A percentile compares a stretch with the other conserved stretches of the same genome.
Evolutionary conservation across 2,888 invertebrate species (phyloP).

Genomic region (Cryptus viduatorius): DNA sequence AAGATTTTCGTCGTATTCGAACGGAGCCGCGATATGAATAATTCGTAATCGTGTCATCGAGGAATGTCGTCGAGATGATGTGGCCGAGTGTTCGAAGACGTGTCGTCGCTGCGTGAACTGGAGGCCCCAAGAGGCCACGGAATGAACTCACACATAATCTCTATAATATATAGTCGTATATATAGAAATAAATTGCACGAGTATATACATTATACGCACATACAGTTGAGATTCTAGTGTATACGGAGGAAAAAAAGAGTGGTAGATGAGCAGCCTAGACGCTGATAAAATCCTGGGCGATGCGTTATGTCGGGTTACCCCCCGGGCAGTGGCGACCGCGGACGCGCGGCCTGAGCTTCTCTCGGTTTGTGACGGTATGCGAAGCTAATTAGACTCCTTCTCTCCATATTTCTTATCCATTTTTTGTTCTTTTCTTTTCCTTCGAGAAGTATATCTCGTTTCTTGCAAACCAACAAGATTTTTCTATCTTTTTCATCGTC

Average conservation of each 20-base stretch:
- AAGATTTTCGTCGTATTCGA: constrained; percentile 38
- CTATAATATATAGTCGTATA: constrained; percentile 43
- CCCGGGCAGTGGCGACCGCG: constrained; percentile 68
- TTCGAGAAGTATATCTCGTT: not conserved
- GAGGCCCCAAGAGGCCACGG: constrained; percentile 60
- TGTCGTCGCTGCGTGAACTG: constrained; percentile 71
- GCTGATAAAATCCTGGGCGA: constrained; percentile 76
- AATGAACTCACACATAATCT: constrained; percentile 50
- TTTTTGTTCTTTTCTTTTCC: not conserved
- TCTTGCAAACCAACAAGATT: constrained; percentile 24
- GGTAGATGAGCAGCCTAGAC: constrained; percentile 42
- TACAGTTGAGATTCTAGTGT: constrained; percentile 47
- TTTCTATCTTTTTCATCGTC: constrained; percentile 33
- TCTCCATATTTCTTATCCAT: constrained; percentile 21
- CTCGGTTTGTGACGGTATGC: constrained; percentile 76
- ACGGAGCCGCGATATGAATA: constrained; percentile 44
- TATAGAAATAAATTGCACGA: constrained; percentile 12
- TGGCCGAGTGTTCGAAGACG: constrained; percentile 60
- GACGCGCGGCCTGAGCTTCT: constrained; percentile 69
- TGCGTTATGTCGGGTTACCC: constrained; percentile 64
- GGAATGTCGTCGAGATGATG: constrained; percentile 61
- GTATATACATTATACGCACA: constrained; percentile 44
- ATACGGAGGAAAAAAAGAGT: constrained; percentile 30
- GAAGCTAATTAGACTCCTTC: constrained; percentile 77
- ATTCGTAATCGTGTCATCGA: constrained; percentile 62